These are phyloP conservation scores for Coturnix japonica DNA, from an alignment of 2,113 vertebrate species.

Conservation along the genomic window DNA sequence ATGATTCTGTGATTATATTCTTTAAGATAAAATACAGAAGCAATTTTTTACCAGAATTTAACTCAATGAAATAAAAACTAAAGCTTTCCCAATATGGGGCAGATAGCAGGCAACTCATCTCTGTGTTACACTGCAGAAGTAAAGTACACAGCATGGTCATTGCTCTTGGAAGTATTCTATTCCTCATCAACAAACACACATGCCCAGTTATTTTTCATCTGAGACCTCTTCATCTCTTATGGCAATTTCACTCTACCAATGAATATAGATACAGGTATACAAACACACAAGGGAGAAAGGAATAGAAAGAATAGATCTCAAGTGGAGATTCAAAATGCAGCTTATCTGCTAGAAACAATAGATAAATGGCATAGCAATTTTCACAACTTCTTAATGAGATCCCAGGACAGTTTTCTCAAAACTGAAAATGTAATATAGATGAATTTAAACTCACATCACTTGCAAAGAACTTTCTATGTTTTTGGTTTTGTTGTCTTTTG, in stretches of 20 bases:
- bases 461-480: constrained; percentile 1
- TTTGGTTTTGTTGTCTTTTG: neutral
- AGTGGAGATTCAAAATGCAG: constrained; percentile 47
- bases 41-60: neutral
- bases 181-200: neutral
- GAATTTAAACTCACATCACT: constrained; percentile 52
- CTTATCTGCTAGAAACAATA: constrained; percentile 62
- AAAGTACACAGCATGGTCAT: neutral
- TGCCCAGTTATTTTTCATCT: neutral
- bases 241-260: neutral
- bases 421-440: constrained; percentile 52
- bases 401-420: constrained; percentile 65
- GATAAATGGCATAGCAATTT: constrained; percentile 72
- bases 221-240: neutral
- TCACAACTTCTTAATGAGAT: constrained; percentile 73
- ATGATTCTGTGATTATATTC: neutral
- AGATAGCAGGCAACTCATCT: neutral
- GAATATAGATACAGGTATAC: neutral
- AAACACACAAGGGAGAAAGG: neutral
- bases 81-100: neutral
- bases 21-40: neutral
- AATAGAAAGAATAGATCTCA: constrained; percentile 1
- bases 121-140: neutral
- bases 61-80: neutral
- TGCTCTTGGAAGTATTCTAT: neutral